Conservation (phyloP, 2,888 invertebrate genomes). For the Oasisia sp. region DNA sequence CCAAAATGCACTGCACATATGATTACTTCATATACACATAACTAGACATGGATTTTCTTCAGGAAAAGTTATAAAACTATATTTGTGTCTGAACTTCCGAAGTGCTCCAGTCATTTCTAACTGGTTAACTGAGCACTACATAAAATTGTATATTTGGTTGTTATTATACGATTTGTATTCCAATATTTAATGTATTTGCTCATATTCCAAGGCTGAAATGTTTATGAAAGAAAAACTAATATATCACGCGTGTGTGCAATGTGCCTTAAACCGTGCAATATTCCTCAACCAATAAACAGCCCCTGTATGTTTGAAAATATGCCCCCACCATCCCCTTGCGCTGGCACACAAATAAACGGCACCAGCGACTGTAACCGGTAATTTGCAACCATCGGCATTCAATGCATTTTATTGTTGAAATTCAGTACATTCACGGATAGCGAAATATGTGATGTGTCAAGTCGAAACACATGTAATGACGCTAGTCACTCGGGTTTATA, state of each 20-base stretch:
- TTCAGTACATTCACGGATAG: background rate
- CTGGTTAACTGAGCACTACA: background rate
- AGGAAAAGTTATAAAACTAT: background rate
- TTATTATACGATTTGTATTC: background rate
- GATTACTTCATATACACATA: no score
- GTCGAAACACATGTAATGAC: constrained; percentile 17
- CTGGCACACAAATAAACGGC: background rate
- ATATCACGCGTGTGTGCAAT: background rate
- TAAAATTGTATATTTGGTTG: background rate
- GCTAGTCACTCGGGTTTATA: background rate
- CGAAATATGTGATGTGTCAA: constrained; percentile 13
- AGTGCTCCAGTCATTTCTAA: background rate
- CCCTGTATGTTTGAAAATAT: background rate
- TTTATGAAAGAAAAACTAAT: no score
- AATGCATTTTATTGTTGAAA: background rate
- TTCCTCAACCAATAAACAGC: background rate
- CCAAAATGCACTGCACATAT: no score
- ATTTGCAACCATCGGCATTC: background rate
- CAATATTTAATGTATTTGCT: background rate
- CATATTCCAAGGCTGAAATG: background rate
- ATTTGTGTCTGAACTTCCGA: background rate
- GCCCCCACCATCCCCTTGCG: background rate
- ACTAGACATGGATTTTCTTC: background rate
- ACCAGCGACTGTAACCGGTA: background rate
- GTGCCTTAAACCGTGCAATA: background rate